Evolutionary conservation across 1,140 invertebrate genomes (phyloP).

Genomic region (Paraescarpia echinospica): DNA sequence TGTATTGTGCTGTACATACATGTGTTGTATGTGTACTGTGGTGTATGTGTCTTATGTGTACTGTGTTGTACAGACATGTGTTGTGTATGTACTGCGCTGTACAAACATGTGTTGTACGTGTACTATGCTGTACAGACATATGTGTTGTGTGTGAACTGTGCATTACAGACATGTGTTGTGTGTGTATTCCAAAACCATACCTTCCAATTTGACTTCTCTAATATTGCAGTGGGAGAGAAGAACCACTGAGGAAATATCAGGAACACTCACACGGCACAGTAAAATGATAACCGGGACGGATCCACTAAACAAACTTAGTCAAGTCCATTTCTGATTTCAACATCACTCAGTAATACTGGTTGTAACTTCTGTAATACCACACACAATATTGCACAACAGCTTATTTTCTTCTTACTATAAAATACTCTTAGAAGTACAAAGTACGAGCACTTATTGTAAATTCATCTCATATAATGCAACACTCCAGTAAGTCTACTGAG

Average conservation of each 20-base stretch:
- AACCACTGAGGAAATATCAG: neutral
- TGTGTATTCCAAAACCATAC: neutral
- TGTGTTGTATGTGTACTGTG: too few relatives aligned
- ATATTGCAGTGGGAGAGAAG: neutral
- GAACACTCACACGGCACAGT: neutral
- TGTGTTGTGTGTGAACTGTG: too few relatives aligned
- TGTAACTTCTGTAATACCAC: neutral
- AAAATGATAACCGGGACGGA: neutral
- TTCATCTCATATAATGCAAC: too few relatives aligned
- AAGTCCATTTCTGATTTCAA: neutral
- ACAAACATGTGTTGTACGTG: too few relatives aligned
- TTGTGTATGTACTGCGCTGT: too few relatives aligned
- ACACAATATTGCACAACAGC: neutral
- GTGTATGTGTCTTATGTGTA: too few relatives aligned
- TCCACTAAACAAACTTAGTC: too few relatives aligned
- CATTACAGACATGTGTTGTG: neutral
- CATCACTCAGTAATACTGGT: neutral
- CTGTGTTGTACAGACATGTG: too few relatives aligned
- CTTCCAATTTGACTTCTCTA: neutral
- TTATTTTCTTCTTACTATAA: neutral
- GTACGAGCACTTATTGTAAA: too few relatives aligned
- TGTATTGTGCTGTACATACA: too few relatives aligned
- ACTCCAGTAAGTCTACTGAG: too few relatives aligned
- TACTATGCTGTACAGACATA: too few relatives aligned
- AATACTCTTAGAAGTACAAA: neutral